Evolutionary conservation across 2,797 vertebrate genomes (phyloP), one percentile per base, ranked within the genome.

Genomic region (Carapus acus): DNA sequence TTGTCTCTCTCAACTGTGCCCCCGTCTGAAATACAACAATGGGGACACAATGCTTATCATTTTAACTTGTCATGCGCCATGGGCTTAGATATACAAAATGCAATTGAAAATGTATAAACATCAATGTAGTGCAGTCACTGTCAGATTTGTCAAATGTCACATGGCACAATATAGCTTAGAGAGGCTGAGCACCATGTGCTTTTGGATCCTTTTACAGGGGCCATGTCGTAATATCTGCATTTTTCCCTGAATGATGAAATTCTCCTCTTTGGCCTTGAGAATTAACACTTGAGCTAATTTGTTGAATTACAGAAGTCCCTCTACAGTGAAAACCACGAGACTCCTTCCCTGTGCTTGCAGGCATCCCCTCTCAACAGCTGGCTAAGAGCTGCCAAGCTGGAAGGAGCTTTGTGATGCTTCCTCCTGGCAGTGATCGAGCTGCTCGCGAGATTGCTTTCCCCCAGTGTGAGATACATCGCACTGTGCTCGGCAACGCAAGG

Each of bases 401-500:
- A 71, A 59, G 71, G 68, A 73, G 64, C 61, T 38, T 56, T 59
- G 58, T 69, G 51, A 60, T 41, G 56, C 61, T 68, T 78, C 67
- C 73, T 78, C 65, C 68, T 74, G 67, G 70, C 68, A 70, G 58
- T 49, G 65, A 73, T 42, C 8, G 51, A 77, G 69, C 60, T 46
- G 43, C 70, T 66, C 74, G 65, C 65, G 31, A 65, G 67, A 61
- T 69, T 21, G 41, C 5, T 40, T 53, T 60, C 62, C 69, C 60
- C 39, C 1, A 38, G 22, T 54, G 64, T 19, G 22, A 54, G 66
- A 70, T 61, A 58, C 38, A 17, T 73, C 74, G 69, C 20, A 36
- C 71, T 63, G 67, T 73, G 70, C 76, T 67, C 67, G 66, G 62
- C 69, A 75, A 63, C 80, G 67, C 61, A 33, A 53, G 70, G 73